phyloP scores from a whole-genome alignment of 37 sponge, comb jelly and placozoan species.

The Bolinopsis microptera region DNA sequence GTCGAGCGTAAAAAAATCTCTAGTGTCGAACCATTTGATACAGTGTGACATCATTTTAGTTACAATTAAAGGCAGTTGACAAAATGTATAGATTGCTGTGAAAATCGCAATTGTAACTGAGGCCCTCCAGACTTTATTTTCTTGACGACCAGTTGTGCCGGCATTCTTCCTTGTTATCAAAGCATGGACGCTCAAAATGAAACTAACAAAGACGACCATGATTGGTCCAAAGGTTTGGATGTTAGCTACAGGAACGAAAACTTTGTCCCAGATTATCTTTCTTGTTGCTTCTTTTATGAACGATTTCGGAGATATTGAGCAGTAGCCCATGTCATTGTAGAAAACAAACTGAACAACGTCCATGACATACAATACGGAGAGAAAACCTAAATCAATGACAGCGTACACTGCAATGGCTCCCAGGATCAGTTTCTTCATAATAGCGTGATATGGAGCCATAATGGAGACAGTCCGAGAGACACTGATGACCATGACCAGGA shows the following conservation, averaged over 20 bases:
- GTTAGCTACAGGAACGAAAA: not conserved
- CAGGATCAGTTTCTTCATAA: not conserved
- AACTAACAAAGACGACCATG: not conserved
- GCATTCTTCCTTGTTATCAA: not conserved
- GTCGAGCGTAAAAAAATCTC: not conserved
- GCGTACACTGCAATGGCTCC: not conserved
- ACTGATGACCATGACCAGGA: not conserved
- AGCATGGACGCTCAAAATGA: not conserved
- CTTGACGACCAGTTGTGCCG: not conserved
- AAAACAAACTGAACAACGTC: not conserved
- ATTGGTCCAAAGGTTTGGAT: not conserved
- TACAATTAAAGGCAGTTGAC: not conserved
- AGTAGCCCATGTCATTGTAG: not conserved
- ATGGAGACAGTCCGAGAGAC: not conserved
- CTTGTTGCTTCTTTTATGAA: no score
- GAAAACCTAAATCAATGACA: not conserved
- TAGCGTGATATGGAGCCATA: not conserved
- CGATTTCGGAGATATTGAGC: not conserved
- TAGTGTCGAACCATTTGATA: not conserved
- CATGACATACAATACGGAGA: not conserved
- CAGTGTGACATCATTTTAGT: not conserved
- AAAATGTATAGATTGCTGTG: not conserved
- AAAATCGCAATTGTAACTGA: not conserved
- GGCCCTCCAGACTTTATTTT: not conserved
- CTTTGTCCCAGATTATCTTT: not conserved